Conservation (phyloP, 2,888 invertebrate species). For the Drosophila crucigera region DNA sequence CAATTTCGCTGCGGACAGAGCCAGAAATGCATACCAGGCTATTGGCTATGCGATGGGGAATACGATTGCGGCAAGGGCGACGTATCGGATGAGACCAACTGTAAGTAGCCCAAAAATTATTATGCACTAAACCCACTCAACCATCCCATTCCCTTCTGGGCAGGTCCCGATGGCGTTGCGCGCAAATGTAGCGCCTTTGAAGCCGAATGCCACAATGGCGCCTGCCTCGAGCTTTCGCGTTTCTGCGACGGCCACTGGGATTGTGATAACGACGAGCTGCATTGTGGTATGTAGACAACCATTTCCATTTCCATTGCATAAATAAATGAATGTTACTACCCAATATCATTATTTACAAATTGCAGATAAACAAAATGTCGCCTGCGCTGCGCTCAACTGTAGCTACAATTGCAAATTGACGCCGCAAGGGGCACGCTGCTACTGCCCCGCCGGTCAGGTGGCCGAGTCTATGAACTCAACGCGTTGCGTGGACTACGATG, state of each 20-base stretch:
- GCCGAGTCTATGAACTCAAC: constrained; percentile 85
- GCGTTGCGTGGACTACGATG: constrained; percentile 91
- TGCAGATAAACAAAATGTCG: constrained; percentile 82
- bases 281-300: constrained; percentile 80
- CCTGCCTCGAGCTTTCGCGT: constrained; percentile 84
- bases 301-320: neutral
- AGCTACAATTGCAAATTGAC: constrained; percentile 90
- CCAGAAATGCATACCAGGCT: constrained; percentile 90
- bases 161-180: constrained; percentile 87
- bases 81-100: constrained; percentile 91
- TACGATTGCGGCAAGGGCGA: constrained; percentile 93
- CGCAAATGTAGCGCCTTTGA: constrained; percentile 89
- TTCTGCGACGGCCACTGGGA: constrained; percentile 85
- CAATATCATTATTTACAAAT: constrained; percentile 5
- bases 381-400: constrained; percentile 87
- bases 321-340: constrained; percentile 10
- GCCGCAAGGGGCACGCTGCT: constrained; percentile 90
- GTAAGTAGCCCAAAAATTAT: constrained; percentile 86
- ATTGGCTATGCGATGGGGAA: constrained; percentile 92
- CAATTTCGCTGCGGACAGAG: constrained; percentile 91
- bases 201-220: constrained; percentile 87
- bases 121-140: constrained; percentile 21
- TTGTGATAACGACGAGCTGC: constrained; percentile 85
- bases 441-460: constrained; percentile 89
- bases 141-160: constrained; percentile 20